Conservation (phyloP, 1,140 invertebrate genomes). For the Heliconius hermathena region DNA sequence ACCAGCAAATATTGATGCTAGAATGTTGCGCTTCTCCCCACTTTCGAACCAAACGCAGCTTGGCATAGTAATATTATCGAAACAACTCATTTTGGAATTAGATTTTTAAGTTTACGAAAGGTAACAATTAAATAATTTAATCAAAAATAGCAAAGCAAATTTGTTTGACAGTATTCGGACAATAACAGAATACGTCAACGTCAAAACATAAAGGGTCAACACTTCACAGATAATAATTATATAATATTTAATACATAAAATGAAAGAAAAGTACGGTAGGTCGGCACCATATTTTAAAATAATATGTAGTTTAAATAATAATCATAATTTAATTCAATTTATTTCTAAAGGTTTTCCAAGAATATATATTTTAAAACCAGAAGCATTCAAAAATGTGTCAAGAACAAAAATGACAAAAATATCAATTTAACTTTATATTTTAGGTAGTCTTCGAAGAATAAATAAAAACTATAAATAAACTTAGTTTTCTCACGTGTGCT, state of each 20-base stretch:
- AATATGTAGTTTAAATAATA: too few relatives aligned
- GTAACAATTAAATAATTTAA: not conserved
- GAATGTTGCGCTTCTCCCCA: slow-evolving; percentile 86
- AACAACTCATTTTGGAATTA: slow-evolving; percentile 70
- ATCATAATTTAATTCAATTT: too few relatives aligned
- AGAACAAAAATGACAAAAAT: not conserved
- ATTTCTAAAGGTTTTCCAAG: too few relatives aligned
- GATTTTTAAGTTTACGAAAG: not conserved
- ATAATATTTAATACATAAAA: not conserved
- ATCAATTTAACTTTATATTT: not conserved
- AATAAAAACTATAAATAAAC: too few relatives aligned
- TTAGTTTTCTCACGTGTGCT: not conserved
- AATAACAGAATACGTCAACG: slow-evolving; percentile 24
- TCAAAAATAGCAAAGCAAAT: slow-evolving; percentile 19
- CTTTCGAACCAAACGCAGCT: slow-evolving; percentile 78
- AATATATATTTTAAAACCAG: too few relatives aligned
- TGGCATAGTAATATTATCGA: slow-evolving; percentile 73
- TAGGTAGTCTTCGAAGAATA: not conserved
- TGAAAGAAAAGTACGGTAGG: too few relatives aligned
- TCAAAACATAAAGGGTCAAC: not conserved
- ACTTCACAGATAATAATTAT: not conserved
- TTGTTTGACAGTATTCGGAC: slow-evolving; percentile 21
- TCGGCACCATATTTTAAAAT: too few relatives aligned
- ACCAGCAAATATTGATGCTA: slow-evolving; percentile 92
- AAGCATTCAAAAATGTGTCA: too few relatives aligned